These are phyloP conservation scores for Eurois occulta DNA, from an alignment of 2,888 invertebrate genomes.

Conservation along the genomic window DNA sequence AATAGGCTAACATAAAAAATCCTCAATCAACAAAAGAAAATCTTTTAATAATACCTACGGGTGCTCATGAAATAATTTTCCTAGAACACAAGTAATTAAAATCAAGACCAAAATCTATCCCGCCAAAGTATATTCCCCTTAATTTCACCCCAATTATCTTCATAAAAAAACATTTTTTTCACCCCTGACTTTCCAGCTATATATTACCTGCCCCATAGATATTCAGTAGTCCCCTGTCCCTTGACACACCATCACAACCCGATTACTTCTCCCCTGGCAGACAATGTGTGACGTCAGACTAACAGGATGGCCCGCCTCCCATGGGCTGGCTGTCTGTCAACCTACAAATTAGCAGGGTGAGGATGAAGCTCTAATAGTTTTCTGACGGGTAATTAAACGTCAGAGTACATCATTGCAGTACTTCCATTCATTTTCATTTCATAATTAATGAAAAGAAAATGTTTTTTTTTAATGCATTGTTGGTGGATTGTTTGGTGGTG, in stretches of 20 bases:
- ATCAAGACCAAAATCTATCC: background rate
- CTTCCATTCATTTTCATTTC: no score
- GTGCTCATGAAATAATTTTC: no score
- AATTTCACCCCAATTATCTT: slow-evolving; percentile 8
- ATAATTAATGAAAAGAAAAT: no score
- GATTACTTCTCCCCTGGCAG: slow-evolving; percentile 33
- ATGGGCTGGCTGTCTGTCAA: slow-evolving; percentile 42
- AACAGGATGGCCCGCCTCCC: slow-evolving; percentile 36
- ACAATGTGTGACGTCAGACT: slow-evolving; percentile 34
- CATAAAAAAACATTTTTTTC: slow-evolving; percentile 23
- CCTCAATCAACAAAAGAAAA: no score
- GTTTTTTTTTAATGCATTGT: no score
- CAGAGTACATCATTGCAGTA: no score
- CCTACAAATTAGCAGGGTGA: slow-evolving; percentile 32
- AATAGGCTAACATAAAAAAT: no score
- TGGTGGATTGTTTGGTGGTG: background rate
- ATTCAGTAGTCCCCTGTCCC: slow-evolving; percentile 47
- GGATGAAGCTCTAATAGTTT: slow-evolving; percentile 33
- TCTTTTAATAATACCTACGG: no score
- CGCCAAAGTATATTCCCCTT: background rate
- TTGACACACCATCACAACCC: slow-evolving; percentile 39
- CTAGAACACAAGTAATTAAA: background rate
- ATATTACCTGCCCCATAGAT: slow-evolving; percentile 48
- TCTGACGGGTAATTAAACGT: background rate
- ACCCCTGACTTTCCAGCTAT: slow-evolving; percentile 11